phyloP scores from a whole-genome alignment of 2,888 invertebrate species.

The Pycnomerus fuliginosus region DNA sequence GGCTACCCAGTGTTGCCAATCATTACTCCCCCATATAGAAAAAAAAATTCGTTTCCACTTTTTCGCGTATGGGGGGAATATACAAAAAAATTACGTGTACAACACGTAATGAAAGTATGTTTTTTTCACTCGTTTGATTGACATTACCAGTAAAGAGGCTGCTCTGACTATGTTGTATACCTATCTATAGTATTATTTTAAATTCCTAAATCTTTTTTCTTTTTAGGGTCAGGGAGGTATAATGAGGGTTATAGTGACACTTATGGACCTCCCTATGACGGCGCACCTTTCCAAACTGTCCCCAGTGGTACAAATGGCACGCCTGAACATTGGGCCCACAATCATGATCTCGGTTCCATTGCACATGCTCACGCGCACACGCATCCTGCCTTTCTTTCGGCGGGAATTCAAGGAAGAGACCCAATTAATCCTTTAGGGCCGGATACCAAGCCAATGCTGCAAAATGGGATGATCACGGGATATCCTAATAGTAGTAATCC shows the following conservation, averaged over 20 bases:
- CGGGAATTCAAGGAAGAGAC: slow-evolving; percentile 47
- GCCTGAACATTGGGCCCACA: slow-evolving; percentile 48
- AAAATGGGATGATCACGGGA: slow-evolving; percentile 62
- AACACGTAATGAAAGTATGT: too few relatives aligned
- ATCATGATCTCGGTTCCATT: slow-evolving; percentile 44
- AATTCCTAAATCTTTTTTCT: slow-evolving; percentile 6
- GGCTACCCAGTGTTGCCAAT: too few relatives aligned
- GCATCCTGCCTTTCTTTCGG: slow-evolving; percentile 57
- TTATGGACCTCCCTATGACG: slow-evolving; percentile 62
- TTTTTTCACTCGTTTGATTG: neutral
- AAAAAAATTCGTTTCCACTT: too few relatives aligned
- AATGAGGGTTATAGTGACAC: slow-evolving; percentile 58
- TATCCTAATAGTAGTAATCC: slow-evolving; percentile 57
- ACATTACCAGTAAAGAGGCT: too few relatives aligned
- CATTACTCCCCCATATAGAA: too few relatives aligned
- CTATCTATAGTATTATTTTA: too few relatives aligned
- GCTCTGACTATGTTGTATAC: too few relatives aligned
- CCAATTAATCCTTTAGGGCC: slow-evolving; percentile 43
- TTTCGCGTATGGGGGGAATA: too few relatives aligned
- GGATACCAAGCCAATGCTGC: slow-evolving; percentile 55
- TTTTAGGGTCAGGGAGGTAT: slow-evolving; percentile 52
- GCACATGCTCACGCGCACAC: slow-evolving; percentile 55
- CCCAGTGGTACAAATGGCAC: slow-evolving; percentile 47
- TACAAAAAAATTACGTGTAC: too few relatives aligned
- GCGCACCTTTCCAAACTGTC: slow-evolving; percentile 73